Percentiles rank a stretch among this genome's conserved stretches.
phyloP scores from a whole-genome alignment of 2,797 vertebrate genomes.

The Pseudochromis fuscus region DNA sequence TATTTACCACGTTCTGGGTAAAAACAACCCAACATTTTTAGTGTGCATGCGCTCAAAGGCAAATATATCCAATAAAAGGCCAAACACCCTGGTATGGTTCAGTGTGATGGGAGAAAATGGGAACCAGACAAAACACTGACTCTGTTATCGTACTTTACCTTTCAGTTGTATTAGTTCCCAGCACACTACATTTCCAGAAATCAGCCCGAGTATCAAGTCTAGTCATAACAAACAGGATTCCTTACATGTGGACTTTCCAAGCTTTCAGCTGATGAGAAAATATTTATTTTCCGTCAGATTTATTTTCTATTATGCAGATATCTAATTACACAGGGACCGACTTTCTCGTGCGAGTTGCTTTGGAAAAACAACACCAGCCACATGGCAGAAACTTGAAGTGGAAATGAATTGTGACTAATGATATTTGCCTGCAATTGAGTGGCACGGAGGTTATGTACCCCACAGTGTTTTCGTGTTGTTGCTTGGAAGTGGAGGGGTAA shows the following conservation, averaged over 20 bases:
- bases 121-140: conserved; percentile 43
- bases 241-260: not conserved
- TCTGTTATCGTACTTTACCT: conserved; percentile 39
- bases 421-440: conserved; percentile 30
- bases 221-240: conserved; percentile 41
- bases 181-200: not conserved
- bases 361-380: conserved; percentile 7
- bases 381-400: conserved; percentile 7
- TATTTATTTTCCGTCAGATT: conserved; percentile 15
- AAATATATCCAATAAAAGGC: not conserved
- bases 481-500: conserved; percentile 32
- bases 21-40: no score
- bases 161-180: conserved; percentile 19
- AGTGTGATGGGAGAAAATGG: not conserved
- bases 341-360: not conserved
- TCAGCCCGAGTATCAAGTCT: not conserved
- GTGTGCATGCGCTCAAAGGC: not conserved
- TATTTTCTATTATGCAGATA: conserved; percentile 13
- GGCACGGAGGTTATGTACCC: conserved; percentile 19
- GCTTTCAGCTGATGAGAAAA: conserved; percentile 1
- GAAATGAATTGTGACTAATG: conserved; percentile 40
- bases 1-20: no score
- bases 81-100: not conserved
- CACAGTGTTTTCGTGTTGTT: conserved; percentile 38
- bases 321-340: not conserved